Conservation (phyloP, 2,888 invertebrate species). For the Urechis unicinctus region DNA sequence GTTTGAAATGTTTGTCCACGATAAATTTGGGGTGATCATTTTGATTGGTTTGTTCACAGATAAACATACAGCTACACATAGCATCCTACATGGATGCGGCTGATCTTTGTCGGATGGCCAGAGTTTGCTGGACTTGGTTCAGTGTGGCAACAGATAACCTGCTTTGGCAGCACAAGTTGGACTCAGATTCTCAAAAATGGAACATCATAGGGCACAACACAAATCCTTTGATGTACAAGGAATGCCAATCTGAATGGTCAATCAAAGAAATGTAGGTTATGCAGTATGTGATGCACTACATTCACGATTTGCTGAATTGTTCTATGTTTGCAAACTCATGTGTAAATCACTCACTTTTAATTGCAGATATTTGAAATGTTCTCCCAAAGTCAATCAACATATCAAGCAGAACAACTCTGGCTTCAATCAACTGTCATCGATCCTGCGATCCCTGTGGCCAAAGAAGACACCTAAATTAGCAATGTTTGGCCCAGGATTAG, state of each 20-base stretch:
- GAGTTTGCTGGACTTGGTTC: conserved; percentile 37
- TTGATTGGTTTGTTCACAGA: conserved; percentile 9
- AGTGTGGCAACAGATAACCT: conserved; percentile 33
- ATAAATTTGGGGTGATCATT: neutral
- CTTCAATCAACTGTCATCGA: conserved; percentile 13
- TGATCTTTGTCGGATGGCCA: conserved; percentile 30
- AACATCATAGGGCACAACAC: conserved; percentile 35
- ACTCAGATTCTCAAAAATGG: conserved; percentile 32
- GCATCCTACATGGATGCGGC: conserved; percentile 28
- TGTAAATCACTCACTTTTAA: neutral
- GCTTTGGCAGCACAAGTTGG: conserved; percentile 34
- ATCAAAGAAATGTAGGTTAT: conserved; percentile 47
- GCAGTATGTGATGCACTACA: too few relatives aligned
- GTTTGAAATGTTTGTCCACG: neutral
- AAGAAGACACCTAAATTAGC: conserved; percentile 18
- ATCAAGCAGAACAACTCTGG: conserved; percentile 4
- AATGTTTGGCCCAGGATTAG: conserved; percentile 23
- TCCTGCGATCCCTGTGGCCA: conserved; percentile 16
- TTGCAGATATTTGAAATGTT: conserved; percentile 19
- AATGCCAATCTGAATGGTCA: conserved; percentile 35
- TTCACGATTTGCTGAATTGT: too few relatives aligned
- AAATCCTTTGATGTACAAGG: conserved; percentile 38
- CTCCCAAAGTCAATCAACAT: conserved; percentile 13
- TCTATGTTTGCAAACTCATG: neutral
- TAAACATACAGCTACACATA: conserved; percentile 17